Base-by-base conservation (phyloP, 23 tunicate genomes). In the Styela plicata region DNA sequence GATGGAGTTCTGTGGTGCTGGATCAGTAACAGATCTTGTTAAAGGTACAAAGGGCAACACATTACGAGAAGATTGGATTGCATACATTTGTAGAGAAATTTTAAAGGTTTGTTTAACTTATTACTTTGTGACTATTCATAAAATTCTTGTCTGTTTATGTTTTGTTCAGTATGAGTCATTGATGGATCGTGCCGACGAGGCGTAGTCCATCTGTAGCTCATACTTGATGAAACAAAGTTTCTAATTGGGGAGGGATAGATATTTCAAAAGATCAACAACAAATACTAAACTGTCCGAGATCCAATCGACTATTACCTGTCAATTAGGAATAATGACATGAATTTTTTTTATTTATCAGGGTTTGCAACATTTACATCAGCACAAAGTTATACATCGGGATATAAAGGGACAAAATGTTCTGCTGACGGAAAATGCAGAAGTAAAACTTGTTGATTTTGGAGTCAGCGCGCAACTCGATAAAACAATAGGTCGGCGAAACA, bases 1-100 rank as follows among this genome's bases (percentile, higher is more conserved):
- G 17, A 96, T 96, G 99, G 99, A 96, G 69, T 96, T 85, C 71
- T 96, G 99, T 73, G 99, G 99, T 10, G 99, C 99, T 34, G 99
- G 99, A 17, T 96, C 99, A 2, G 99, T 96, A 5, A 96, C 99
- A 27, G 99, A 96, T 31, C 87, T 96, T 33, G 96, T 96, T 1
- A 91, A 89, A 83, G 99, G 97, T 25, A 76, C 94, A 2, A 96
- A 96, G 79, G 92, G 92, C 74, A 85, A 85, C 34, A 62, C 94
- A 21, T 57, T 96, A 33, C 85, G 84, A 66, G 99, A 96, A 79
- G 99, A 96, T 23, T 96, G 99, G 99, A 96, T 96, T 33, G 97
- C 97, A 10, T 96, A 96, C 84, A 96, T 96, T 34, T 91, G 94
- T 28, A 63, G 99, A 3, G 99, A 96, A 87, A 96, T 96, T 36